Evolutionary conservation across 2,113 vertebrate species (phyloP).

Genomic region (Macaca nemestrina): DNA sequence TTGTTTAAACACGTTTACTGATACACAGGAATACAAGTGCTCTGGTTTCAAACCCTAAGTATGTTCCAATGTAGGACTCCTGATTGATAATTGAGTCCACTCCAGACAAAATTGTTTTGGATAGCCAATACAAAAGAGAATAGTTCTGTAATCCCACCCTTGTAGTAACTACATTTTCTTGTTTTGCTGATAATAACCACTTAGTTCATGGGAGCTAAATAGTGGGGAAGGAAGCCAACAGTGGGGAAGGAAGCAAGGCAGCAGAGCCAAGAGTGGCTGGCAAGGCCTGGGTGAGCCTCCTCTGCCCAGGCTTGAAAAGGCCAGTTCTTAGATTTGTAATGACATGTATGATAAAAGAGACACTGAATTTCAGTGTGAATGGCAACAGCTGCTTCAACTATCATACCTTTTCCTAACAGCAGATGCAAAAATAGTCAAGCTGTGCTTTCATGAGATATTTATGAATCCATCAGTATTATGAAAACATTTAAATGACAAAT

Average conservation of each 20-base stretch:
- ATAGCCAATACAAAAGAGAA: background rate
- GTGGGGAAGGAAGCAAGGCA: background rate
- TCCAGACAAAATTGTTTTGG: background rate
- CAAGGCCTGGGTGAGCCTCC: background rate
- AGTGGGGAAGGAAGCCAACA: background rate
- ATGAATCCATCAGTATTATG: background rate
- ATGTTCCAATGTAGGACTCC: background rate
- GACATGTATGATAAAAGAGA: background rate
- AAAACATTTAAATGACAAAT: slow-evolving; percentile 31
- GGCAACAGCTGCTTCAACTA: background rate
- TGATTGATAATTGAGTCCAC: background rate
- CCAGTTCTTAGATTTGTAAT: background rate
- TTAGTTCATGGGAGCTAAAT: background rate
- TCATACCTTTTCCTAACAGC: background rate
- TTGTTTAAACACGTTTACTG: slow-evolving; percentile 54
- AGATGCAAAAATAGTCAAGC: slow-evolving; percentile 8
- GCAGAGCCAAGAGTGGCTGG: slow-evolving; percentile 43
- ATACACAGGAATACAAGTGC: background rate
- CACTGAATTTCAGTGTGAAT: background rate
- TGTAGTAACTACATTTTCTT: background rate
- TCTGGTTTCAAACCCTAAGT: slow-evolving; percentile 8
- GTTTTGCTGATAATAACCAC: slow-evolving; percentile 14
- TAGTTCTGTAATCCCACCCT: background rate
- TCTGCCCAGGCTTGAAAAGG: background rate
- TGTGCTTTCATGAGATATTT: slow-evolving; percentile 8